phyloP scores from a whole-genome alignment of 2,888 invertebrate species.

The Drosophila lacicola region DNA sequence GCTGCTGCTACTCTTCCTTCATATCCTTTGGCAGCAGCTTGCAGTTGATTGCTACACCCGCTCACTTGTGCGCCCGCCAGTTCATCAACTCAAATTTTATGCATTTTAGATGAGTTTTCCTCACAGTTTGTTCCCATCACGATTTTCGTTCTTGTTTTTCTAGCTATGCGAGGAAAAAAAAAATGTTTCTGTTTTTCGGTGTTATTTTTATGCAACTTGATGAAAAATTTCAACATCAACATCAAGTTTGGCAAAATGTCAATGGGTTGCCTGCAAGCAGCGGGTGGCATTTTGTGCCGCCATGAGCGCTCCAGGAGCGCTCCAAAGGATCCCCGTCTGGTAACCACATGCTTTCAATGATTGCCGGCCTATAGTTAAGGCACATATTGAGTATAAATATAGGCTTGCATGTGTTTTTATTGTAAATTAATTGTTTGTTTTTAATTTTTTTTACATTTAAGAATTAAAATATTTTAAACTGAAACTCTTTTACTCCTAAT shows the following conservation, averaged over 20 bases:
- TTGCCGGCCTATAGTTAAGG: not conserved
- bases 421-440: no score
- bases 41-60: conserved; percentile 62
- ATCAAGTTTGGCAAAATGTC: conserved; percentile 80
- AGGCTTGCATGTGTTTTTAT: no score
- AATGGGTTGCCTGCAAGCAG: conserved; percentile 68
- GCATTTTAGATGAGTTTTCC: conserved; percentile 82
- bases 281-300: conserved; percentile 57
- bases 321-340: not conserved
- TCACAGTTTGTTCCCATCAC: conserved; percentile 74
- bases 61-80: conserved; percentile 42
- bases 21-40: conserved; percentile 53
- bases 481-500: no score
- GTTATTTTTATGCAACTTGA: conserved; percentile 81
- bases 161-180: conserved; percentile 27
- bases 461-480: not conserved
- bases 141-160: conserved; percentile 39
- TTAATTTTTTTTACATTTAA: not conserved
- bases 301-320: conserved; percentile 46
- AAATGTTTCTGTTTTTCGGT: conserved; percentile 64
- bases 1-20: conserved; percentile 1
- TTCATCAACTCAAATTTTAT: conserved; percentile 84
- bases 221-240: conserved; percentile 81
- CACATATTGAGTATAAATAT: not conserved
- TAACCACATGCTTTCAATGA: no score